These are phyloP conservation scores for Dromas ardeola DNA, from an alignment of 2,113 vertebrate species.

Conservation along the genomic window DNA sequence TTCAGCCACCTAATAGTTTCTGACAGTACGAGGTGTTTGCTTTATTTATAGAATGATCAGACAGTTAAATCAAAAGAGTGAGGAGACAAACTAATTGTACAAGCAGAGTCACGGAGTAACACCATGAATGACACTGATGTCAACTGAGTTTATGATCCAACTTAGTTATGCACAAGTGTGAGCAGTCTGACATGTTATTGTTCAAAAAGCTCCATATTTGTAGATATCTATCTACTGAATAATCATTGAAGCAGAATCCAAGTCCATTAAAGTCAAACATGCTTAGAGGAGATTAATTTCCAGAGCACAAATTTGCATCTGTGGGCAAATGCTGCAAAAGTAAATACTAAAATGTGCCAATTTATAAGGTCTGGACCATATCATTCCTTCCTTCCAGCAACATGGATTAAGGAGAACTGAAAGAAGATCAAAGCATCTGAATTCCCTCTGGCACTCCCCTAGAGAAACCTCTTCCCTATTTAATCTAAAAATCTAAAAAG, in stretches of 20 bases:
- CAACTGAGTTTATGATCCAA: background rate
- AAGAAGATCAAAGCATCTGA: background rate
- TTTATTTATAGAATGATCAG: background rate
- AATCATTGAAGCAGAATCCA: background rate
- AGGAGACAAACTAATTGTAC: background rate
- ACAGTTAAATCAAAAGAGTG: background rate
- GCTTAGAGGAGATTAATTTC: background rate
- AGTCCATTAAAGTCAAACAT: constrained; percentile 10
- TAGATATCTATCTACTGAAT: background rate
- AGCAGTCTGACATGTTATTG: background rate
- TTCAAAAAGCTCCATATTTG: background rate
- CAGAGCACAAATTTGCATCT: background rate
- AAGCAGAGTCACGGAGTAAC: background rate
- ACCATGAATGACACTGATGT: background rate
- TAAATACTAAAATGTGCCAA: background rate
- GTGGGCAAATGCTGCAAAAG: background rate
- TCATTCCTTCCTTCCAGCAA: background rate
- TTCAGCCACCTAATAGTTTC: background rate
- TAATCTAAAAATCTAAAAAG: background rate
- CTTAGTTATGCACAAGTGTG: background rate
- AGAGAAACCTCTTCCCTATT: background rate
- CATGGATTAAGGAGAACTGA: background rate
- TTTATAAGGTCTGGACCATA: background rate
- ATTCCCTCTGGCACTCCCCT: background rate
- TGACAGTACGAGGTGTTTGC: background rate